These are phyloP conservation scores for Scytalopus superciliaris DNA, from an alignment of 2,113 vertebrate genomes.

Conservation along the genomic window DNA sequence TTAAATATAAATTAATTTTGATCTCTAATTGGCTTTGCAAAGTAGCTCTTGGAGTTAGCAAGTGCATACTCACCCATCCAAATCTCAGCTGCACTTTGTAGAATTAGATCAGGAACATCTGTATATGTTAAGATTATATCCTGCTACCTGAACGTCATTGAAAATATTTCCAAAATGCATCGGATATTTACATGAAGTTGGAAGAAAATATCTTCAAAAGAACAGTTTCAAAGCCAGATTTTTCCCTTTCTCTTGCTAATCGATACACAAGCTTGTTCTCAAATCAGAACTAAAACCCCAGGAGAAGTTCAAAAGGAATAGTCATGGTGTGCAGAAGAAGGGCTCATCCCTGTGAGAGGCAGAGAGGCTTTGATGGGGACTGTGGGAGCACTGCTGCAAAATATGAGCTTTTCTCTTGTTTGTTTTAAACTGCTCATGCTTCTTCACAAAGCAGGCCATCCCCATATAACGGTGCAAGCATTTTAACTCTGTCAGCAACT, in stretches of 20 bases:
- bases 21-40: background rate
- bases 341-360: background rate
- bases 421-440: background rate
- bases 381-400: background rate
- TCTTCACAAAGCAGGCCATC: background rate
- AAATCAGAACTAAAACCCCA: background rate
- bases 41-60: background rate
- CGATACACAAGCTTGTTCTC: background rate
- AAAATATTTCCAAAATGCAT: background rate
- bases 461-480: rapidly evolving
- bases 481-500: background rate
- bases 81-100: background rate
- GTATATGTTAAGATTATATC: background rate
- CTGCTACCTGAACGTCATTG: background rate
- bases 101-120: background rate
- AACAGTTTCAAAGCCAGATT: conserved; percentile 14
- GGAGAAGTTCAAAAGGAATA: conserved; percentile 20
- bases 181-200: background rate
- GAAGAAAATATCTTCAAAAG: conserved; percentile 20
- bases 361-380: background rate
- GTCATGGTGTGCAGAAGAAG: background rate
- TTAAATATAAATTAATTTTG: background rate
- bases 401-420: background rate
- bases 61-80: background rate
- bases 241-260: background rate